phyloP scores from a whole-genome alignment of 2,797 vertebrate species.

The Sebastes wilsoni region DNA sequence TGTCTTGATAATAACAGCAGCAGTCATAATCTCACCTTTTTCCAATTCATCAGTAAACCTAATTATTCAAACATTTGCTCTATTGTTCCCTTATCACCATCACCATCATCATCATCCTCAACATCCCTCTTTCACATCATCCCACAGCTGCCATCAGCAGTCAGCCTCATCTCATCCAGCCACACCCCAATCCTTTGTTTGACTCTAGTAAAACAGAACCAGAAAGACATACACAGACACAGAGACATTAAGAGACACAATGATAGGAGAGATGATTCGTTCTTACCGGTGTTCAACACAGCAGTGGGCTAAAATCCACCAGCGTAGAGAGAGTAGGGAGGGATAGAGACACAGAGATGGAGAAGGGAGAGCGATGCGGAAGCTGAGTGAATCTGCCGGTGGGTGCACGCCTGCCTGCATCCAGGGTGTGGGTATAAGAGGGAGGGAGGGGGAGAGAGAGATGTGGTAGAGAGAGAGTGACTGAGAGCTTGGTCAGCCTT shows the following conservation, averaged over 20 bases:
- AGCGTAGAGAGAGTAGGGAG: conserved; percentile 53
- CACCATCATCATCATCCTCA: conserved; percentile 10
- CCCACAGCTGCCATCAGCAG: conserved; percentile 38
- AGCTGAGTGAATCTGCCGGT: conserved; percentile 75
- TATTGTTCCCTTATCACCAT: conserved; percentile 16
- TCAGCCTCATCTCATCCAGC: conserved; percentile 52
- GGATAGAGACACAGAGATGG: conserved; percentile 53
- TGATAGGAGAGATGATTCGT: conserved; percentile 9
- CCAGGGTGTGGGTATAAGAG: conserved; percentile 79
- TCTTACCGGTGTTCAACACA: conserved; percentile 74
- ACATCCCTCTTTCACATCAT: conserved; percentile 20
- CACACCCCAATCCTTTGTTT: conserved; percentile 81
- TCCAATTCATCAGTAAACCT: not conserved
- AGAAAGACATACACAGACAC: conserved; percentile 17
- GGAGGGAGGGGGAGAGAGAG: conserved; percentile 56
- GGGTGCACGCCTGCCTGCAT: conserved; percentile 72
- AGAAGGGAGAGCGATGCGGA: conserved; percentile 55
- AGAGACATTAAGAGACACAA: conserved; percentile 7
- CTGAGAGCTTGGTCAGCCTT: conserved; percentile 67
- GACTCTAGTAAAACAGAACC: conserved; percentile 27
- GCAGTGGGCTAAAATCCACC: conserved; percentile 65
- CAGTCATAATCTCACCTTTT: not conserved
- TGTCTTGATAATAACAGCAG: not conserved
- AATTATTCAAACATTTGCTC: conserved; percentile 23
- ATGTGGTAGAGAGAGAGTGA: conserved; percentile 48